These are phyloP conservation scores for Leuctra nigra DNA, from an alignment of 2,888 invertebrate species.

Conservation along the genomic window DNA sequence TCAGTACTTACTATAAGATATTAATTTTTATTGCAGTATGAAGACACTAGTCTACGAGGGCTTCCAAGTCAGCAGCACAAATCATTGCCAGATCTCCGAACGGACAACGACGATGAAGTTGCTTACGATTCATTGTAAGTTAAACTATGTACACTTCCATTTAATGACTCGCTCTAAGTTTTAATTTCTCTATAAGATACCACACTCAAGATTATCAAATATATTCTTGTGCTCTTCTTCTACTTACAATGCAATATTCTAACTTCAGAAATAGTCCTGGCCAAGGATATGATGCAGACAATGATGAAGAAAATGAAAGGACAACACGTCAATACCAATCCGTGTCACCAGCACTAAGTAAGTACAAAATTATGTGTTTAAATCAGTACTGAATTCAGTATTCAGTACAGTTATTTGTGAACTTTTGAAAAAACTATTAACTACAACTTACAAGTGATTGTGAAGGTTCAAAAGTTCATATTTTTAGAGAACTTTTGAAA, in stretches of 20 bases:
- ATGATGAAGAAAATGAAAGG: conserved; percentile 30
- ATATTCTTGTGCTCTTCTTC: too few relatives aligned
- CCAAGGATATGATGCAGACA: conserved; percentile 36
- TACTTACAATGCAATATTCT: not conserved
- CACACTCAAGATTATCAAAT: too few relatives aligned
- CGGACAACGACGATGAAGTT: conserved; percentile 26
- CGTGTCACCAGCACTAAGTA: not conserved
- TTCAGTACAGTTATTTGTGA: too few relatives aligned
- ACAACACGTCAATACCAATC: not conserved
- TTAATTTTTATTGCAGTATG: not conserved
- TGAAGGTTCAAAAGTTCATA: too few relatives aligned
- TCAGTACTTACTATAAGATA: not conserved
- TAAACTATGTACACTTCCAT: too few relatives aligned
- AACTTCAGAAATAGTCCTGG: conserved; percentile 18
- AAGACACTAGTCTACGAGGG: not conserved
- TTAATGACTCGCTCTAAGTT: too few relatives aligned
- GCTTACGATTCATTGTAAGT: conserved; percentile 8
- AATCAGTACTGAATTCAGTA: too few relatives aligned
- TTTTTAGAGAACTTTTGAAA: too few relatives aligned
- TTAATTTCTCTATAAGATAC: too few relatives aligned
- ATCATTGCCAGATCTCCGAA: conserved; percentile 71
- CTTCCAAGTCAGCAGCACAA: conserved; percentile 49
- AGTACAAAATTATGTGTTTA: not conserved
- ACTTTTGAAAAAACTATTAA: too few relatives aligned
- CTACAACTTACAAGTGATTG: too few relatives aligned